Base-by-base conservation (phyloP, 2,113 vertebrate species). In the Sebastes fasciatus region DNA sequence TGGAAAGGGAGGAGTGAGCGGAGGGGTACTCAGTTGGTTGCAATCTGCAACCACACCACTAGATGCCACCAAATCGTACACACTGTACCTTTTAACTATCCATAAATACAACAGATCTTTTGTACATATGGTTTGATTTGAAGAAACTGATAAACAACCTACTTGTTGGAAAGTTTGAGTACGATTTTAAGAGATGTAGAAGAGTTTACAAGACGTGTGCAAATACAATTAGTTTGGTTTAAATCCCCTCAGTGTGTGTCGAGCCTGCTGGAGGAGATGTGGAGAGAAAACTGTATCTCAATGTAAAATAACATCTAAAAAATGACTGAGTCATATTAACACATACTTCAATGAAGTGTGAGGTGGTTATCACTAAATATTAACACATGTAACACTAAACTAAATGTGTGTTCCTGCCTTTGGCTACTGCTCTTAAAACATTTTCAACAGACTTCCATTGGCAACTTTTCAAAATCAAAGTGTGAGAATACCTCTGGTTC, bases 391-490 rank as follows among this genome's bases (percentile, higher is more conserved):
- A 57, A 46, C 12, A 76, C 12, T 1, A 26, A 45, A 72, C 23
- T 21, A 42, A 12, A 73, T 40, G 1, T 64, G 49, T 51, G 42
- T 58, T 49, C 8, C 17, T 42, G 16, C 9, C 12, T 21, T 64
- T 17, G 40, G 58, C 8, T 46, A 46, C 58, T 54, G n/a, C 34
- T 52, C 40, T 52, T 62, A 14, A 21, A 51, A 63, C 6, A 51
- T 62, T 43, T 21, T 60, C 5, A 23, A 43, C 23, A 79, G 46
- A 19, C 57, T 57, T 64, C 21, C 11, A 63, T 46, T 80, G 69
- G 69, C 78, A 65, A 12, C 51, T 21, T 57, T 57, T 72, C 49
- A 72, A 54, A 72, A 62, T 49, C 19, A 61, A 42, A 57, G 49
- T 55, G 60, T 40, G 23, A 64, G 6, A 2, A 57, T 34, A 57